Base-by-base conservation (phyloP, 2,113 vertebrate species). In the Notarius quadriscutis region DNA sequence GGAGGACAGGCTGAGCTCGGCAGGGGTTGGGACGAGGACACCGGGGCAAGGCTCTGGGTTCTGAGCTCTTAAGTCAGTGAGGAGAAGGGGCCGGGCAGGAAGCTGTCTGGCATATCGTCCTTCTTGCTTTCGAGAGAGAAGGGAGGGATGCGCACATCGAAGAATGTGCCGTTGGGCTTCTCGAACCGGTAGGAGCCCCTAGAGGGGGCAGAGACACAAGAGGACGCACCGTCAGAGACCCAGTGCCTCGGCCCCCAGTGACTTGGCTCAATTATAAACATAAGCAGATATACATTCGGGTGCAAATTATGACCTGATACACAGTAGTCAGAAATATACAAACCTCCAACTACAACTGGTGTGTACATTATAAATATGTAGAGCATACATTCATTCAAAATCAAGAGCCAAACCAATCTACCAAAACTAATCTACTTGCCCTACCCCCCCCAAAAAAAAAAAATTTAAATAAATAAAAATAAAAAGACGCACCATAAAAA, bases 71-170 rank as follows among this genome's bases (percentile, higher is more conserved):
- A 92, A 83, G 86, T 87, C 89, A 92, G 84, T 27, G 92, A 90
- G 78, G 89, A 87, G 89, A 92, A 93, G 34, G 92, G 92, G 57
- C 92, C 92, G 0, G 92, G 92, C 82, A 93, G 92, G 90, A 92
- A 92, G 82, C 90, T 81, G 84, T 91, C 91, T 86, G 92, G 91
- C 71, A 91, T 89, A 90, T 92, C 92, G n/a, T 93, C 93, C 93
- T 97, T 97, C 94, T 97, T 97, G 96, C 96, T 97, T 93, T 97
- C 97, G 93, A 97, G 93, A 57, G 97, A 97, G 92, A 97, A 97
- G 79, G 96, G 96, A 77, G 97, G 97, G 93, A 97, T 97, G 92
- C 97, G 95, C 92, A 97, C 96, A 87, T 97, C 97, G 78, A 97
- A 97, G 91, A 96, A 96, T 93, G 96, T 97, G 87, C 96, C 95